These are phyloP conservation scores for Heloderma charlesbogerti DNA, from an alignment of 2,113 vertebrate genomes.

Conservation along the genomic window DNA sequence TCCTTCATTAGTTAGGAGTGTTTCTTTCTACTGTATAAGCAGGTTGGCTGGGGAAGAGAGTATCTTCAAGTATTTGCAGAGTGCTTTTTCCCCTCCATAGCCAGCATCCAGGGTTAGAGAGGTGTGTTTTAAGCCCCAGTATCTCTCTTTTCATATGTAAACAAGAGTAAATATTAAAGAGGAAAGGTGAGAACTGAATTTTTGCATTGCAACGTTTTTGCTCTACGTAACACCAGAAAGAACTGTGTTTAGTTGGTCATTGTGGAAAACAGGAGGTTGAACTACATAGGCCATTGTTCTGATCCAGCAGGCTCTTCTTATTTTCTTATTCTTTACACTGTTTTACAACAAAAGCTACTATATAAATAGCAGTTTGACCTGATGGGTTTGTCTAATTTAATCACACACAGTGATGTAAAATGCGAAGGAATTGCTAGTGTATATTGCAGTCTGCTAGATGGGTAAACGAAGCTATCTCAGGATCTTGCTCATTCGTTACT, in stretches of 20 bases:
- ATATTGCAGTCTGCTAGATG: not conserved
- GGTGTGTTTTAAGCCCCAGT: not conserved
- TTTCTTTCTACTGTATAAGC: not conserved
- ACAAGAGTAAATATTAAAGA: not conserved
- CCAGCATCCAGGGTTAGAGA: not conserved
- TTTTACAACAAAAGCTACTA: not conserved
- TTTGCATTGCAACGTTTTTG: not conserved
- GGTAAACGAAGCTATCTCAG: not conserved
- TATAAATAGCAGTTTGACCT: rapidly evolving
- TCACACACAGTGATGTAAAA: not conserved
- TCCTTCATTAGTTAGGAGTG: not conserved
- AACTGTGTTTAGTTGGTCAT: not conserved
- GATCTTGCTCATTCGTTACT: not conserved
- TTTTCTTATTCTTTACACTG: not conserved
- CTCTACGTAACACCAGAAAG: not conserved
- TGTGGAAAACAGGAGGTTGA: not conserved
- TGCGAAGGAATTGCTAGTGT: rapidly evolving
- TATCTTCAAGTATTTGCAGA: not conserved
- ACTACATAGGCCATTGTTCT: not conserved
- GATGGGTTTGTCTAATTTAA: not conserved
- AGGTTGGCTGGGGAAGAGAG: not conserved
- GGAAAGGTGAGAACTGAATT: not conserved
- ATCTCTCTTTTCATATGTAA: not conserved
- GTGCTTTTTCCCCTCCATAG: not conserved
- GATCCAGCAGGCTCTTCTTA: not conserved